phyloP scores from a whole-genome alignment of 2,888 invertebrate genomes.

The Clostera curtula region DNA sequence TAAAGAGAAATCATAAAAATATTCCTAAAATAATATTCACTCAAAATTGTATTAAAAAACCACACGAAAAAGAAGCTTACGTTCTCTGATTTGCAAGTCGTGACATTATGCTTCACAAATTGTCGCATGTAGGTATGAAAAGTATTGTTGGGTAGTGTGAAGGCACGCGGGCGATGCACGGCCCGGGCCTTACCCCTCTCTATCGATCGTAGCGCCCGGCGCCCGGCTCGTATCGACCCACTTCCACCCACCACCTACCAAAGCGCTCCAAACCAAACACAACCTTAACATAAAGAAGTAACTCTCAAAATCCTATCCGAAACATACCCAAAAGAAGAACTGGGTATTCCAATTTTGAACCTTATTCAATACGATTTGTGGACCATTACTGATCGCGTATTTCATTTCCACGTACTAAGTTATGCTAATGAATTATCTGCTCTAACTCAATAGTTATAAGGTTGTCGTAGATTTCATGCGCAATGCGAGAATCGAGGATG shows the following conservation, averaged over 20 bases:
- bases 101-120: slow-evolving; percentile 27
- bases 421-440: slow-evolving; percentile 55
- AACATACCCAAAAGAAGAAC: slow-evolving; percentile 16
- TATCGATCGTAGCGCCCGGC: slow-evolving; percentile 58
- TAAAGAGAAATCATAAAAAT: no score
- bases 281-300: slow-evolving; percentile 46
- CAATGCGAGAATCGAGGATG: slow-evolving; percentile 39
- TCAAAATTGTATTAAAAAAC: no score
- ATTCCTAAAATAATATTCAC: no score
- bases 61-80: no score
- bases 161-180: slow-evolving; percentile 45
- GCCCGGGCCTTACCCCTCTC: slow-evolving; percentile 36
- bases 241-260: slow-evolving; percentile 42
- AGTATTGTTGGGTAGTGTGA: slow-evolving; percentile 40
- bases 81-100: slow-evolving; percentile 13
- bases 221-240: slow-evolving; percentile 62
- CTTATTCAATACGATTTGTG: slow-evolving; percentile 50
- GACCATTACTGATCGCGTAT: slow-evolving; percentile 43
- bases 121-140: slow-evolving; percentile 32
- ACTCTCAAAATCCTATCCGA: slow-evolving; percentile 27
- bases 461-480: slow-evolving; percentile 36
- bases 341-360: slow-evolving; percentile 46
- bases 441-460: slow-evolving; percentile 51
- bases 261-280: slow-evolving; percentile 37
- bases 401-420: slow-evolving; percentile 26